These are phyloP conservation scores for Toxotes lorentzi DNA, from an alignment of 2,797 vertebrate genomes.

Conservation along the genomic window DNA sequence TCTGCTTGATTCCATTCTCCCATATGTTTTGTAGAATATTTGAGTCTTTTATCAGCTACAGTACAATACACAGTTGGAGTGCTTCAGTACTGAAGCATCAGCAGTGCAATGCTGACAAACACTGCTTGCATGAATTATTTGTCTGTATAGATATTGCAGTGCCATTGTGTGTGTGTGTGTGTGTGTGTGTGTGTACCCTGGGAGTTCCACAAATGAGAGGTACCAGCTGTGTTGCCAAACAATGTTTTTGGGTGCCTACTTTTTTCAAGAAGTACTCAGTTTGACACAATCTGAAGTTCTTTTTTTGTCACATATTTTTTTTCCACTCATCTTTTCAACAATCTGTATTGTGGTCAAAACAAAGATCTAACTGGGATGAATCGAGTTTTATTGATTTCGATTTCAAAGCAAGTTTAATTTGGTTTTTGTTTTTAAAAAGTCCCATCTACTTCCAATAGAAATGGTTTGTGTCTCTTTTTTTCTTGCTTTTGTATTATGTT, in stretches of 20 bases:
- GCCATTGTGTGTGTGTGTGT: constrained; percentile 4
- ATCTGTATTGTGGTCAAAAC: not conserved
- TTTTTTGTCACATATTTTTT: constrained; percentile 1
- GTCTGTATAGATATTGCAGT: constrained; percentile 35
- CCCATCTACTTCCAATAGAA: not conserved
- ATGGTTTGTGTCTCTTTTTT: constrained; percentile 9
- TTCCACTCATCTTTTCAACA: constrained; percentile 6
- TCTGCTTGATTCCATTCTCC: constrained; percentile 52
- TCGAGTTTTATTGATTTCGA: not conserved
- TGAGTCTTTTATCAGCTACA: constrained; percentile 48
- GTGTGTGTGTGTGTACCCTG: constrained; percentile 2
- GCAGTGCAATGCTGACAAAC: constrained; percentile 41
- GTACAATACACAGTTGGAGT: constrained; percentile 51
- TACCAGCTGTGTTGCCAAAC: constrained; percentile 15
- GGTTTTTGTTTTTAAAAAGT: constrained; percentile 11
- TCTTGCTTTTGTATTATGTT: not conserved
- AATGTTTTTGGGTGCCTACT: not conserved
- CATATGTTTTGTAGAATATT: constrained; percentile 55
- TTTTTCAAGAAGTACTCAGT: not conserved
- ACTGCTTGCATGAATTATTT: constrained; percentile 39
- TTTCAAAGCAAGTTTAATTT: constrained; percentile 20
- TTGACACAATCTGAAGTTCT: not conserved
- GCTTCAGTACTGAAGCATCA: constrained; percentile 34
- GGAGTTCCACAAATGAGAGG: constrained; percentile 19
- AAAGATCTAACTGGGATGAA: not conserved